These are phyloP conservation scores for Dryobates pubescens DNA, from an alignment of 2,797 vertebrate species.

Conservation along the genomic window DNA sequence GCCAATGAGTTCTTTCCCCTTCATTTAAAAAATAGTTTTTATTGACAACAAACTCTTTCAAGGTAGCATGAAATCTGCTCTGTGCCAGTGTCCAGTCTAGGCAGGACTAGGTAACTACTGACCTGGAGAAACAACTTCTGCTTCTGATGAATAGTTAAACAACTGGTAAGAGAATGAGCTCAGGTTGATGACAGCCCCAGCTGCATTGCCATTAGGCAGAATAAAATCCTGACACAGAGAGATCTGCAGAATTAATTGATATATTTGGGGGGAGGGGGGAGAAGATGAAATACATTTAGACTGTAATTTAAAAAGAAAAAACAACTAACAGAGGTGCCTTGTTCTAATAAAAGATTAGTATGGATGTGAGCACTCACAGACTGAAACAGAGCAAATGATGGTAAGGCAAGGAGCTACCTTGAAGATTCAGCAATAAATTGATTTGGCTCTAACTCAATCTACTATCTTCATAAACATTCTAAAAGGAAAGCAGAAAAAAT, in stretches of 20 bases:
- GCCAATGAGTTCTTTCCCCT: background rate
- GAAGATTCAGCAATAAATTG: slow-evolving; percentile 10
- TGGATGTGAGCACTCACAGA: background rate
- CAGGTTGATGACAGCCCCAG: background rate
- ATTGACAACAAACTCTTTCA: background rate
- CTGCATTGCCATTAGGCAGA: background rate
- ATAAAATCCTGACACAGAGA: background rate
- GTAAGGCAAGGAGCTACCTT: background rate
- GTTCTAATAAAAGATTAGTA: slow-evolving; percentile 1
- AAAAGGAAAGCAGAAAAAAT: background rate
- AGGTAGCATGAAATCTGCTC: background rate
- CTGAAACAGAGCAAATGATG: background rate
- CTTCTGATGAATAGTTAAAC: slow-evolving; percentile 44
- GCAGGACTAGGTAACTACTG: background rate
- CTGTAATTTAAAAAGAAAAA: background rate
- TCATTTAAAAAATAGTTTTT: background rate
- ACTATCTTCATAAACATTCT: background rate
- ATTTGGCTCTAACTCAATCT: background rate
- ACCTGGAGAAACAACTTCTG: slow-evolving; percentile 39
- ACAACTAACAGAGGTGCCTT: background rate
- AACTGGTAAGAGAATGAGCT: background rate
- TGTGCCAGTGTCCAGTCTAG: background rate
- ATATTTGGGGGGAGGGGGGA: accelerated
- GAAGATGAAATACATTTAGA: background rate
- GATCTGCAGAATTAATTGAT: background rate